These are phyloP conservation scores for Indicator maculatus DNA, from an alignment of 2,113 vertebrate genomes.

Conservation along the genomic window DNA sequence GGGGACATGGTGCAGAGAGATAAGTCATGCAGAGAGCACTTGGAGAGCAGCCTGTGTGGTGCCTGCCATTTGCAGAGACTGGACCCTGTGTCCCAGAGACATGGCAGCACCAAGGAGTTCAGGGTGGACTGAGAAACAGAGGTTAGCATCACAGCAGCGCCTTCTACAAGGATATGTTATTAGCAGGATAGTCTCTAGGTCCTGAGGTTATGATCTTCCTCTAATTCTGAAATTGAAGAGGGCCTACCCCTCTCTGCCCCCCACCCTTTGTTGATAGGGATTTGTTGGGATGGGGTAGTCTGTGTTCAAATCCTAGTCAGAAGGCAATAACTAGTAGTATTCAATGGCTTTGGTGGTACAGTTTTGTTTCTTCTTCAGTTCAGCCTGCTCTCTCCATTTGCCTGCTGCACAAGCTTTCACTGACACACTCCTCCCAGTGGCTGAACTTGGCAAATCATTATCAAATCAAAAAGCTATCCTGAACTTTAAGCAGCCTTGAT, in stretches of 20 bases:
- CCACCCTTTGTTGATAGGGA: neutral
- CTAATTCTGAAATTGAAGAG: neutral
- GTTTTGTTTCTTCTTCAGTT: neutral
- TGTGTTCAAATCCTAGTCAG: neutral
- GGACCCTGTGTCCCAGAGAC: neutral
- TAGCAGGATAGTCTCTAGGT: neutral
- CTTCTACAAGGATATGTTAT: fast-evolving
- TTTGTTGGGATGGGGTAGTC: neutral
- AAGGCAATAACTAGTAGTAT: neutral
- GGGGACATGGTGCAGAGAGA: fast-evolving
- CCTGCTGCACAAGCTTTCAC: neutral
- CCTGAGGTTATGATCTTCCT: neutral
- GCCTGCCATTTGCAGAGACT: neutral
- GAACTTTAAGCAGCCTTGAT: neutral
- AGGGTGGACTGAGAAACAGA: neutral
- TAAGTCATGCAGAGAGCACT: neutral
- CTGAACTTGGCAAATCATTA: neutral
- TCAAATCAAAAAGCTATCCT: neutral
- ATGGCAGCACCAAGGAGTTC: fast-evolving
- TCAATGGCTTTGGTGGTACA: neutral
- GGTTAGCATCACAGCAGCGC: neutral
- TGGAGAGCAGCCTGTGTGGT: neutral
- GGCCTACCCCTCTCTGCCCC: too few species aligned
- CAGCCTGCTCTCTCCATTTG: neutral
- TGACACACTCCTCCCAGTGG: neutral